Evolutionary conservation across 2,888 invertebrate genomes (phyloP).

Genomic region (Acanthosepion lycidas): DNA sequence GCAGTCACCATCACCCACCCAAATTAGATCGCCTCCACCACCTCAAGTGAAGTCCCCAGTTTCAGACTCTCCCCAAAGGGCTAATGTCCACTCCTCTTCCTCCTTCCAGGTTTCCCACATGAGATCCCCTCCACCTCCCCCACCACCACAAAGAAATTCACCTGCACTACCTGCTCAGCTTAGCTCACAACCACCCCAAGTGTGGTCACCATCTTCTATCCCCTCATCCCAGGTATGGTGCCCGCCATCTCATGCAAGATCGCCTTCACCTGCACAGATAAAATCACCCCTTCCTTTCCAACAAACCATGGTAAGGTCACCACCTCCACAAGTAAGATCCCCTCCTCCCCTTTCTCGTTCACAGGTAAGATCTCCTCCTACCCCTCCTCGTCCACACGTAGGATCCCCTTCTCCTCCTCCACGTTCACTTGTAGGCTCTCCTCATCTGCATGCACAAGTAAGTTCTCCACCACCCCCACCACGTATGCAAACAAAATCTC

Average conservation of each 20-base stretch:
- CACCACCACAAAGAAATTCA: background rate
- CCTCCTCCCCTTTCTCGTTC: background rate
- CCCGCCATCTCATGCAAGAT: background rate
- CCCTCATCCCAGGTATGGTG: background rate
- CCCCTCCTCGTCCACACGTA: background rate
- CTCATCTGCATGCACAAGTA: background rate
- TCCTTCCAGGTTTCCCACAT: background rate
- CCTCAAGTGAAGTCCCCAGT: background rate
- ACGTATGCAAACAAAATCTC: too few relatives aligned
- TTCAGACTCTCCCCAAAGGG: background rate
- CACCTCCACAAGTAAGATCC: background rate
- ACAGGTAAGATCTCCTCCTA: background rate
- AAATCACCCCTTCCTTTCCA: background rate
- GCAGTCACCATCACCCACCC: background rate
- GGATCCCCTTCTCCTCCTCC: background rate
- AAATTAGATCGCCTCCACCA: background rate
- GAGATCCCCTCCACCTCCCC: background rate
- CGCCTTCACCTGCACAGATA: background rate
- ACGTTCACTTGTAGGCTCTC: too few relatives aligned
- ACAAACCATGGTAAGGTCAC: background rate
- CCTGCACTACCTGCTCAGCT: background rate
- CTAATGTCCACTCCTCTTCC: background rate
- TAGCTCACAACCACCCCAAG: background rate
- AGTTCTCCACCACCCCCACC: background rate
- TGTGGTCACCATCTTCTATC: background rate